A percentile compares a stretch with the other conserved stretches of the same genome.
These are phyloP conservation scores for rat (Rattus norvegicus) DNA, from an alignment of 2,113 vertebrate genomes.

Conservation along the genomic window DNA sequence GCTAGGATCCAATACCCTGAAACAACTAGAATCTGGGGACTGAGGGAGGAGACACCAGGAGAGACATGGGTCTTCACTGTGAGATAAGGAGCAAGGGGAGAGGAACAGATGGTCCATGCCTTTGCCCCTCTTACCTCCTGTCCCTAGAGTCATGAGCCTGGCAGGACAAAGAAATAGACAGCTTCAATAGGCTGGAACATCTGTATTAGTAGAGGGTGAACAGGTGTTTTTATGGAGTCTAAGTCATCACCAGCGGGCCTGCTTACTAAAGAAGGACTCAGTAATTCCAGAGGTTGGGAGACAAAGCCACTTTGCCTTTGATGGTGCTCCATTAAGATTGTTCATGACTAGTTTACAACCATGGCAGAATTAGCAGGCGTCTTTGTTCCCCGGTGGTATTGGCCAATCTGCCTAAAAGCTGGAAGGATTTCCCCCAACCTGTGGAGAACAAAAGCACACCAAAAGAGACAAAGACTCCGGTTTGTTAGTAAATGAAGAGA, in stretches of 20 bases:
- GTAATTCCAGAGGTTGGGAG: not conserved
- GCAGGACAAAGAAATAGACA: not conserved
- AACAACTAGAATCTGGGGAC: not conserved
- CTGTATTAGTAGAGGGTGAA: not conserved
- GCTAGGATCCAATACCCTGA: not conserved
- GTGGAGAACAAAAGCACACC: not conserved
- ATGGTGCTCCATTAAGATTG: not conserved
- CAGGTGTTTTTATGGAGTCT: not conserved
- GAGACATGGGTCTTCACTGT: not conserved
- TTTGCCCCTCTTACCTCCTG: not conserved
- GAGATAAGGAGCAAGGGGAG: not conserved
- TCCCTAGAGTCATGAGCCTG: not conserved
- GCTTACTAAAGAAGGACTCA: not conserved
- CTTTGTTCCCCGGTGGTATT: not conserved
- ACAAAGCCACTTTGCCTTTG: not conserved
- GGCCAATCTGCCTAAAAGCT: not conserved
- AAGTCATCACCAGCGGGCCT: not conserved
- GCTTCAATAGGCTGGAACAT: not conserved
- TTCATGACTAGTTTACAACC: not conserved
- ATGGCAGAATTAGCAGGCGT: not conserved
- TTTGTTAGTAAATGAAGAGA: not conserved
- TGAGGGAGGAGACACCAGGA: not conserved
- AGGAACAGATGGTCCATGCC: not conserved
- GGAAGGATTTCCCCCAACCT: not conserved
- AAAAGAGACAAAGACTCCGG: not conserved